A percentile compares a stretch with the other conserved stretches of the same genome.
These are phyloP conservation scores for Tenthredo amoena DNA, from an alignment of 2,888 invertebrate genomes.

Conservation along the genomic window DNA sequence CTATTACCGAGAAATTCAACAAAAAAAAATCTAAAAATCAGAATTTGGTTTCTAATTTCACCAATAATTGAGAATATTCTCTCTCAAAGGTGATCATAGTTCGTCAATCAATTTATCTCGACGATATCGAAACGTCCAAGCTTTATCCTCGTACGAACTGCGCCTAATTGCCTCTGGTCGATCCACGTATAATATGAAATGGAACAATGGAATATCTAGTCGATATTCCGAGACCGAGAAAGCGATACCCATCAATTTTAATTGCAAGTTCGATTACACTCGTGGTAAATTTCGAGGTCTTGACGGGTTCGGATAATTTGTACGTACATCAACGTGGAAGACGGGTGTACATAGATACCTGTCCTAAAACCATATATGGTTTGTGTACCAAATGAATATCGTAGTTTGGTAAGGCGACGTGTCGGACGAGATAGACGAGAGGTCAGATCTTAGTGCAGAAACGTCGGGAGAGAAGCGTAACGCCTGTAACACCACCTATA, in stretches of 20 bases:
- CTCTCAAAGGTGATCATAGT: background rate
- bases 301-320: background rate
- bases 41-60: background rate
- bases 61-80: too few relatives aligned
- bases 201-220: too few relatives aligned
- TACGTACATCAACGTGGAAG: background rate
- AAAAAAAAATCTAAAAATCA: background rate
- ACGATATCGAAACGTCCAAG: background rate
- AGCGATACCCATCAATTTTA: slow-evolving; percentile 31
- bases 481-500: background rate
- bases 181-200: too few relatives aligned
- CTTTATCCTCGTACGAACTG: background rate
- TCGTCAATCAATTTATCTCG: background rate
- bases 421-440: background rate
- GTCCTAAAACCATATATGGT: too few relatives aligned
- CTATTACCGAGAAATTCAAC: background rate
- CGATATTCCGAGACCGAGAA: background rate
- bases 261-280: background rate
- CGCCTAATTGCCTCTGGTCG: background rate
- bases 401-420: background rate
- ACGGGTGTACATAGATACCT: background rate
- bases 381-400: background rate
- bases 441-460: background rate
- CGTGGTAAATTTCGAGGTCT: background rate
- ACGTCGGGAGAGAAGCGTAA: background rate